phyloP scores from a whole-genome alignment of 2,888 invertebrate genomes.

The Drosophila lutescens region DNA sequence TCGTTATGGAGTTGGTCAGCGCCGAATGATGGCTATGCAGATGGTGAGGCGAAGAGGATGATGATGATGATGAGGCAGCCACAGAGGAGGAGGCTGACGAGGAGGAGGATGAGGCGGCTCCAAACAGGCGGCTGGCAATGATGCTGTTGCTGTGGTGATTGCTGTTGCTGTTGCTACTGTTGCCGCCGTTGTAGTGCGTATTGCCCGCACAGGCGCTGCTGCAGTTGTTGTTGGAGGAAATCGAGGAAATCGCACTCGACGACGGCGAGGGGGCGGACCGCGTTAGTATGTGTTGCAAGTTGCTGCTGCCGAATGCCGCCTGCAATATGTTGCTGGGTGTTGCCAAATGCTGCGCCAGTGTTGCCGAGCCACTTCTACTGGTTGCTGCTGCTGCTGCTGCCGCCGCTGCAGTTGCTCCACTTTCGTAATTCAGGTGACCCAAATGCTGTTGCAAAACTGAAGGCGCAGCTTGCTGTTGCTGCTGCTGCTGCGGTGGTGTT shows the following conservation, averaged over 20 bases:
- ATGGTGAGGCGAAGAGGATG: slow-evolving; percentile 41
- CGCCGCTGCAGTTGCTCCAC: slow-evolving; percentile 67
- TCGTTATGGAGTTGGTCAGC: slow-evolving; percentile 81
- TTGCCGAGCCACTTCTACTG: slow-evolving; percentile 75
- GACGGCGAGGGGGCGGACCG: slow-evolving; percentile 62
- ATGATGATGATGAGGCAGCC: slow-evolving; percentile 42
- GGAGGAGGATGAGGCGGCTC: slow-evolving; percentile 65
- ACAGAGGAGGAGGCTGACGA: slow-evolving; percentile 45
- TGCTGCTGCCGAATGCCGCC: slow-evolving; percentile 70
- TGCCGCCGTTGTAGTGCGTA: slow-evolving; percentile 76
- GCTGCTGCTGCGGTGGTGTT: slow-evolving; percentile 22
- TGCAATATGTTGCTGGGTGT: slow-evolving; percentile 78
- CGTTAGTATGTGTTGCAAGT: slow-evolving; percentile 75
- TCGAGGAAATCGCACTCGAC: slow-evolving; percentile 19
- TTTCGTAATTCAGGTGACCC: slow-evolving; percentile 83
- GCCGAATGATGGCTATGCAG: slow-evolving; percentile 70
- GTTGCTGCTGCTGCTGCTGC: slow-evolving; percentile 37
- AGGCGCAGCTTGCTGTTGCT: slow-evolving; percentile 59
- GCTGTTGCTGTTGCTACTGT: slow-evolving; percentile 49
- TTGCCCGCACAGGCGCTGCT: slow-evolving; percentile 74
- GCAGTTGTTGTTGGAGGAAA: slow-evolving; percentile 58
- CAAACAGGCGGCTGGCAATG: slow-evolving; percentile 80
- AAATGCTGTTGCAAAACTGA: slow-evolving; percentile 83
- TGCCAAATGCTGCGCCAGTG: slow-evolving; percentile 81
- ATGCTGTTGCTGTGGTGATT: slow-evolving; percentile 71